Evolutionary conservation across 2,797 vertebrate genomes (phyloP).

Genomic region (Urocyon cinereoargenteus): DNA sequence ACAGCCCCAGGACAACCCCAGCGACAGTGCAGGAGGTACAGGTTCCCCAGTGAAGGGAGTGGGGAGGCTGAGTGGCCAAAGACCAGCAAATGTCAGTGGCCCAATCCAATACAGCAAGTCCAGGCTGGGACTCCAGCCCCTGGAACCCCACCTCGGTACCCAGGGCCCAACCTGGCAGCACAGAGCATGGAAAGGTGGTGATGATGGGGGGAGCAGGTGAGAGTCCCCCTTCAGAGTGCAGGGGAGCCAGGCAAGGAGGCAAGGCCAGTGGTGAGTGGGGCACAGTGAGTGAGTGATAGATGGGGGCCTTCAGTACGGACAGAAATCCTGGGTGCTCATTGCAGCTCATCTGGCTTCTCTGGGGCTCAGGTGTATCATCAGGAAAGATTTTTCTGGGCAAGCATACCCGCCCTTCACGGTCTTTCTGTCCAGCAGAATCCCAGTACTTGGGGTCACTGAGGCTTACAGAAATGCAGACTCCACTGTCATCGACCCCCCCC

Average conservation of each 20-base stretch:
- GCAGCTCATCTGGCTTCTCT: background rate
- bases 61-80: background rate
- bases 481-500: background rate
- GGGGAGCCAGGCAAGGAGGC: background rate
- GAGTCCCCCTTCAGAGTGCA: background rate
- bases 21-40: background rate
- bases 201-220: background rate
- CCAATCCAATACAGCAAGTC: background rate
- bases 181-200: background rate
- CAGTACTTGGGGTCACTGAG: background rate
- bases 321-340: background rate
- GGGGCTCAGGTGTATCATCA: background rate
- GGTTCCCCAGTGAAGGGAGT: background rate
- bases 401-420: rapidly evolving
- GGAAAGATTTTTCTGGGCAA: background rate
- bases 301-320: background rate
- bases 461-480: background rate
- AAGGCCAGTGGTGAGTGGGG: background rate
- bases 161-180: background rate
- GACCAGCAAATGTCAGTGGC: background rate
- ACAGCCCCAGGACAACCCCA: background rate
- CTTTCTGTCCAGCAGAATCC: background rate
- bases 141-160: rapidly evolving
- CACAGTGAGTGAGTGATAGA: background rate
- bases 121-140: background rate